A percentile compares a stretch with the other conserved stretches of the same genome.
These are phyloP conservation scores for Lacerta agilis DNA, from an alignment of 2,797 vertebrate genomes.

Conservation along the genomic window DNA sequence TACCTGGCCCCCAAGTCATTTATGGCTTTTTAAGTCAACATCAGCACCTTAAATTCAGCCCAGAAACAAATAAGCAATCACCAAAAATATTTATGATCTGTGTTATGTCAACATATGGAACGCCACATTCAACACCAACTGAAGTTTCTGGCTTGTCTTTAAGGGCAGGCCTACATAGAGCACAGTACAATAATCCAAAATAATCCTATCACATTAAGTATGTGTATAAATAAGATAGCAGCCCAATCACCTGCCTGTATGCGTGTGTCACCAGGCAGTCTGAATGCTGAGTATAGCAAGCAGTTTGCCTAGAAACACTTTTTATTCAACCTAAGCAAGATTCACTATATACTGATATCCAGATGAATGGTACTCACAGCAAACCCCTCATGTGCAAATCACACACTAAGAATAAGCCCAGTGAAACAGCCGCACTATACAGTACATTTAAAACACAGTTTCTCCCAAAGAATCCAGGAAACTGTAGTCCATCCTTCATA, in stretches of 20 bases:
- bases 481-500: too few species aligned
- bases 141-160: too few species aligned
- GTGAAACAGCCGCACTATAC: too few species aligned
- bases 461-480: too few species aligned
- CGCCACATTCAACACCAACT: too few species aligned
- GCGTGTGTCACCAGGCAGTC: background rate
- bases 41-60: too few species aligned
- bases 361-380: background rate
- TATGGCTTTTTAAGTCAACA: background rate
- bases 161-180: too few species aligned
- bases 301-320: background rate
- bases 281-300: background rate
- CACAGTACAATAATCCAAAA: too few species aligned
- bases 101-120: too few species aligned
- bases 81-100: too few species aligned
- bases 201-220: background rate
- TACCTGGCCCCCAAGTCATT: background rate
- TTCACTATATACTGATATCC: background rate
- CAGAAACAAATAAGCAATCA: too few species aligned
- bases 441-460: too few species aligned
- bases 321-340: background rate
- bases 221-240: background rate
- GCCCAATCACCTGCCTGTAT: background rate
- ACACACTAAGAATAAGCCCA: background rate
- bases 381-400: background rate